Conservation (phyloP, 2,888 invertebrate species). For the Phengaris alcon region DNA sequence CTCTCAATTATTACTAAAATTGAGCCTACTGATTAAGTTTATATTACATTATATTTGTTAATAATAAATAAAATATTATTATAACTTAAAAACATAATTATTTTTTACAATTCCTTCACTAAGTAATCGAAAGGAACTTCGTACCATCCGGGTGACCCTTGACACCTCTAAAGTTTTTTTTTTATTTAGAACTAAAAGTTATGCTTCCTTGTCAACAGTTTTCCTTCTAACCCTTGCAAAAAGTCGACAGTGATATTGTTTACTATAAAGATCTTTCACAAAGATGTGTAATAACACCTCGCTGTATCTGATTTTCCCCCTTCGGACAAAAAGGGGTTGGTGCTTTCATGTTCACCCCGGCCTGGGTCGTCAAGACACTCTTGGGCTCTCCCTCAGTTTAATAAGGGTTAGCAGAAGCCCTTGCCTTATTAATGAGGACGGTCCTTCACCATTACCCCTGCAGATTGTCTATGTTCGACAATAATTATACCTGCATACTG, state of each 20-base stretch:
- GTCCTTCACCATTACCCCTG: constrained; percentile 35
- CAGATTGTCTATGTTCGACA: constrained; percentile 11
- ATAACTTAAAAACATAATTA: too few relatives aligned
- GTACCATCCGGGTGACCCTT: too few relatives aligned
- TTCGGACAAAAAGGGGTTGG: constrained; percentile 31
- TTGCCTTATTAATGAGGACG: constrained; percentile 63
- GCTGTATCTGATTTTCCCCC: constrained; percentile 25
- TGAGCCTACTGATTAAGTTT: too few relatives aligned
- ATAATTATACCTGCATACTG: background rate
- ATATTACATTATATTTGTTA: too few relatives aligned
- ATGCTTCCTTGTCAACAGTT: background rate
- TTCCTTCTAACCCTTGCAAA: background rate
- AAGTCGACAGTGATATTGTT: background rate
- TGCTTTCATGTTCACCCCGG: constrained; percentile 23
- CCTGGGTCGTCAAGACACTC: constrained; percentile 47
- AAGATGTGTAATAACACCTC: constrained; percentile 25
- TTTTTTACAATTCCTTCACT: too few relatives aligned
- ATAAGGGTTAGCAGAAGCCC: constrained; percentile 56
- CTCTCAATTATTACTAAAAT: too few relatives aligned
- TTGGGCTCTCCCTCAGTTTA: constrained; percentile 54
- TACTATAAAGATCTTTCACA: constrained; percentile 5
- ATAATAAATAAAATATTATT: too few relatives aligned
- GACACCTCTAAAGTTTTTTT: too few relatives aligned
- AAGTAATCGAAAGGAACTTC: too few relatives aligned
- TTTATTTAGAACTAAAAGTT: background rate